A percentile compares a stretch with the other conserved stretches of the same genome.
Conservation (phyloP, 1,140 invertebrate species). For the Papilio dardanus region DNA sequence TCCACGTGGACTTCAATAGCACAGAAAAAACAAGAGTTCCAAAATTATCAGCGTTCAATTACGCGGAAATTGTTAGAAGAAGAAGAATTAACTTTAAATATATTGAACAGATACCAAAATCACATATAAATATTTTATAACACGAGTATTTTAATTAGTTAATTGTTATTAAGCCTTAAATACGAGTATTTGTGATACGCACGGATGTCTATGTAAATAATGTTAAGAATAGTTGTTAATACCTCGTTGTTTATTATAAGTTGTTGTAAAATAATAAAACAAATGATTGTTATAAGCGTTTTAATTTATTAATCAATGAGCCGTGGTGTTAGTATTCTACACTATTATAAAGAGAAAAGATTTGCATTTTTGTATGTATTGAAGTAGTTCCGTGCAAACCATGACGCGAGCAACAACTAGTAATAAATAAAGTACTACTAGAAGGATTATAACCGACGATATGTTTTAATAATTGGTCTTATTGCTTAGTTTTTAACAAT, state of each 20-base stretch:
- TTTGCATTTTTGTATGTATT: too few species aligned
- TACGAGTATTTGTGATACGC: conserved; percentile 29
- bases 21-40: conserved; percentile 85
- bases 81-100: conserved; percentile 57
- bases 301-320: neutral
- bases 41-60: conserved; percentile 85
- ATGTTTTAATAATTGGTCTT: too few species aligned
- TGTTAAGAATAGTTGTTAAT: conserved; percentile 22
- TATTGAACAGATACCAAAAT: conserved; percentile 48
- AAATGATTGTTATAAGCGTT: conserved; percentile 12
- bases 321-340: too few species aligned
- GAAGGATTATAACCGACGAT: too few species aligned
- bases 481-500: too few species aligned
- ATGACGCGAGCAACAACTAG: too few species aligned
- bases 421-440: too few species aligned
- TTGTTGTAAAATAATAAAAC: conserved; percentile 4
- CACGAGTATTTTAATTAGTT: conserved; percentile 19
- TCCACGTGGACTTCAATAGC: conserved; percentile 88
- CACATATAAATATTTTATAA: conserved; percentile 48
- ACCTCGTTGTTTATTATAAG: conserved; percentile 19
- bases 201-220: conserved; percentile 8
- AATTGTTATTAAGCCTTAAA: conserved; percentile 7
- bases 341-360: too few species aligned
- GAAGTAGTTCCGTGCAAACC: too few species aligned
- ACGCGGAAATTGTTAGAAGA: conserved; percentile 59